phyloP scores from a whole-genome alignment of 2,113 vertebrate species.

The Archocentrus centrarchus region DNA sequence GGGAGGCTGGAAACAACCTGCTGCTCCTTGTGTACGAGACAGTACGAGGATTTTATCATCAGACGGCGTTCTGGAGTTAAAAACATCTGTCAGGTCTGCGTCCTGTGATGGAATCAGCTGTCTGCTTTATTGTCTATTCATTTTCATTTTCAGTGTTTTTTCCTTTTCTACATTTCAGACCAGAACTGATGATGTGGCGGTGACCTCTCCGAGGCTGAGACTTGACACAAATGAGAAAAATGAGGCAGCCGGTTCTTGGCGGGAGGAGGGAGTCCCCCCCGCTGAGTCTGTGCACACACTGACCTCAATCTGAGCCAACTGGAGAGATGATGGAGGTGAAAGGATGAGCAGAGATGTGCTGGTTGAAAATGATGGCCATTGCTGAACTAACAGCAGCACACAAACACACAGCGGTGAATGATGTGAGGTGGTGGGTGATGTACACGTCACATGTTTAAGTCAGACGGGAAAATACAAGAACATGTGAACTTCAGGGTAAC shows the following conservation, averaged over 20 bases:
- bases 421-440: not conserved
- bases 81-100: too few species aligned
- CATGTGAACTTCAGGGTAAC: too few species aligned
- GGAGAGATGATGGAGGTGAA: constrained; percentile 17
- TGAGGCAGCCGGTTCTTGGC: not conserved
- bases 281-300: not conserved
- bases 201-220: not conserved
- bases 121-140: too few species aligned
- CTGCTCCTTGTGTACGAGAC: too few species aligned
- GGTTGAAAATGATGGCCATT: not conserved
- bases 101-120: too few species aligned
- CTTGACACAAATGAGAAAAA: constrained; percentile 29
- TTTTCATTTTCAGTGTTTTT: not conserved
- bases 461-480: too few species aligned
- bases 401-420: not conserved
- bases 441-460: too few species aligned
- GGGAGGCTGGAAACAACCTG: too few species aligned
- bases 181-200: not conserved
- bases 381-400: not conserved
- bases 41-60: too few species aligned
- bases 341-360: not conserved
- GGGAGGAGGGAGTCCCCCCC: not conserved
- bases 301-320: constrained; percentile 19
- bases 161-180: not conserved
- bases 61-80: too few species aligned